Conservation (phyloP, 1,140 invertebrate genomes). For the Galendromus occidentalis region DNA sequence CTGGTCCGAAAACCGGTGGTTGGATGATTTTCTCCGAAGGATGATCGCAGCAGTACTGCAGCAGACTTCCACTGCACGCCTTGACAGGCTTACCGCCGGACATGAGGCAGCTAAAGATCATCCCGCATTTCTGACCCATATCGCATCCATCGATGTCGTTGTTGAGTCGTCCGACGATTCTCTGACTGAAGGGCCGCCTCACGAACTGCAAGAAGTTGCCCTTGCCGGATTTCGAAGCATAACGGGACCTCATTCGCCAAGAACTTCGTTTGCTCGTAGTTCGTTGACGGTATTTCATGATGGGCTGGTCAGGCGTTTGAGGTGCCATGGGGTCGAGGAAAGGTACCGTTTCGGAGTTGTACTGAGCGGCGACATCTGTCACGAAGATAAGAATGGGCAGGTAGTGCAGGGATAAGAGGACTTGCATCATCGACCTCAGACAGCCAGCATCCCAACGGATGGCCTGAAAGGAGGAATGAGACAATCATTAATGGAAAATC, state of each 20-base stretch:
- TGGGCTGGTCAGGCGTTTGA: neutral
- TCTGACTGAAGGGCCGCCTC: neutral
- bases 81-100: slow-evolving; percentile 2
- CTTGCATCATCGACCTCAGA: too few species aligned
- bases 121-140: neutral
- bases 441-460: too few species aligned
- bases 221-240: neutral
- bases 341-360: neutral
- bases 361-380: neutral
- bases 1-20: neutral
- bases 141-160: slow-evolving; percentile 2
- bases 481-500: too few species aligned
- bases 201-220: neutral
- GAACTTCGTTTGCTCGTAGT: neutral
- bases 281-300: neutral
- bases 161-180: neutral
- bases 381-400: too few species aligned
- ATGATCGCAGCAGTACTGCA: slow-evolving; percentile 9
- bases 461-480: too few species aligned
- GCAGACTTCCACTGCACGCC: neutral
- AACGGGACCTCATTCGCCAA: neutral
- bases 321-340: slow-evolving; percentile 3
- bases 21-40: slow-evolving; percentile 4
- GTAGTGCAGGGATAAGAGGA: too few species aligned
- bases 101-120: slow-evolving; percentile 10